Percentiles rank a stretch among this genome's conserved stretches.
Evolutionary conservation across 2,113 vertebrate species (phyloP).

Genomic region (Scomber colias): DNA sequence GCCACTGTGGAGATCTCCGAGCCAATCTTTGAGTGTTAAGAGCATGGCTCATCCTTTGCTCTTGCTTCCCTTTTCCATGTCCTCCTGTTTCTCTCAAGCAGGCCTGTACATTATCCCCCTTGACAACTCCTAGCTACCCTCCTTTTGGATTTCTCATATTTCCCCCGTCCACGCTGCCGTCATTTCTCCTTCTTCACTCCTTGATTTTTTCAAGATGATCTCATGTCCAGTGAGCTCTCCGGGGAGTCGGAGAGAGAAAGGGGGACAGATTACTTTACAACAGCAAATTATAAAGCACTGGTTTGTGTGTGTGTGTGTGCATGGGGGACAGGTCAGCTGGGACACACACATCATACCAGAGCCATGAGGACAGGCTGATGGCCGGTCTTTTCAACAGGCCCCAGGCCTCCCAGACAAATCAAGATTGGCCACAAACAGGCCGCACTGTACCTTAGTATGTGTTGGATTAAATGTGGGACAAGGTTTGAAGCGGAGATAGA

Average conservation of each 20-base stretch:
- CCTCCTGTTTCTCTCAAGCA: slow-evolving; percentile 45
- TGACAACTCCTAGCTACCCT: slow-evolving; percentile 40
- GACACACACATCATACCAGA: slow-evolving; percentile 66
- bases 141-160: slow-evolving; percentile 34
- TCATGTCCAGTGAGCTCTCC: slow-evolving; percentile 62
- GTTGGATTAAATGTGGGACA: neutral
- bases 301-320: slow-evolving; percentile 38
- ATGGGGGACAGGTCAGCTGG: slow-evolving; percentile 54
- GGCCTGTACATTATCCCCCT: slow-evolving; percentile 28
- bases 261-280: slow-evolving; percentile 66
- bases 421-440: slow-evolving; percentile 24
- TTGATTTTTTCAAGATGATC: slow-evolving; percentile 50
- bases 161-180: slow-evolving; percentile 24
- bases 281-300: slow-evolving; percentile 63
- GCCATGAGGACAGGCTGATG: slow-evolving; percentile 61
- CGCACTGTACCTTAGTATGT: neutral
- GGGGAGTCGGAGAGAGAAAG: slow-evolving; percentile 31
- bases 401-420: slow-evolving; percentile 32
- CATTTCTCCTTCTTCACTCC: slow-evolving; percentile 14
- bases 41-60: slow-evolving; percentile 40
- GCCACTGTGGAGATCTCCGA: slow-evolving; percentile 11
- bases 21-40: slow-evolving; percentile 37
- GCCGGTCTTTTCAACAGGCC: slow-evolving; percentile 43
- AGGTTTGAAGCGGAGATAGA: neutral
- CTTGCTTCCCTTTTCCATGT: slow-evolving; percentile 44